Evolutionary conservation across 1,140 invertebrate genomes (phyloP), one percentile per base, ranked within the genome.

Genomic region (Rhagoletis zephyria): DNA sequence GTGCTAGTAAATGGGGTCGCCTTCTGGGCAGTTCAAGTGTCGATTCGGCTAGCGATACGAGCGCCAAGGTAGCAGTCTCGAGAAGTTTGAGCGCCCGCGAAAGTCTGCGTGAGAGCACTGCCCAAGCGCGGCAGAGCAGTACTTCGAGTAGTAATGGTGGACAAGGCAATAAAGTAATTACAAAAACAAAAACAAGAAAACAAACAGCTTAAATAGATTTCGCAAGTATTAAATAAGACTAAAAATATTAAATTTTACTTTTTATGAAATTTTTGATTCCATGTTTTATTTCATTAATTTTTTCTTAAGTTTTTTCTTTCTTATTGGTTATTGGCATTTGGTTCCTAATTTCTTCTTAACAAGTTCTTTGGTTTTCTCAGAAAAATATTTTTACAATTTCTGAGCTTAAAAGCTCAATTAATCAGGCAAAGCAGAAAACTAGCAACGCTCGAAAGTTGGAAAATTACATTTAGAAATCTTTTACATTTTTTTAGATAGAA

Each of bases 1-100:
- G 93, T 90, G 90, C 94, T 51, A 95, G 95, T 90, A 97, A 97
- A 93, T 97, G 97, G 97, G 96, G 96, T 61, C 95, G 96, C 88
- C 94, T 97, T 89, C 93, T 97, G 90, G 96, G 96, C 90, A 96
- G 96, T 89, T 95, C 95, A 89, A 96, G 95, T 93, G 93, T 96
- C 89, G 96, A 96, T 92, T 93, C 92, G 89, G 92, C 92, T 91
- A 93, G 92, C 91, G 92, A 93, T 91, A 92, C 91, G 87, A 93
- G 92, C 90, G 91, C 92, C 89, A 93, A 93, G 90, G 92, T 93
- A 91, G 94, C 95, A 42, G 96, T 96, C 91, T 95, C 95, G 89
- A 94, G 96, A 88, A 95, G 95, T 89, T 93, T 96, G 88, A 96
- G 95, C 92, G 95, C 96, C 74, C 95, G 95, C 89, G 96, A 96